Percentiles rank a stretch among this genome's conserved stretches.
These are phyloP conservation scores for Tenebrio molitor DNA, from an alignment of 1,140 invertebrate species.

Conservation along the genomic window DNA sequence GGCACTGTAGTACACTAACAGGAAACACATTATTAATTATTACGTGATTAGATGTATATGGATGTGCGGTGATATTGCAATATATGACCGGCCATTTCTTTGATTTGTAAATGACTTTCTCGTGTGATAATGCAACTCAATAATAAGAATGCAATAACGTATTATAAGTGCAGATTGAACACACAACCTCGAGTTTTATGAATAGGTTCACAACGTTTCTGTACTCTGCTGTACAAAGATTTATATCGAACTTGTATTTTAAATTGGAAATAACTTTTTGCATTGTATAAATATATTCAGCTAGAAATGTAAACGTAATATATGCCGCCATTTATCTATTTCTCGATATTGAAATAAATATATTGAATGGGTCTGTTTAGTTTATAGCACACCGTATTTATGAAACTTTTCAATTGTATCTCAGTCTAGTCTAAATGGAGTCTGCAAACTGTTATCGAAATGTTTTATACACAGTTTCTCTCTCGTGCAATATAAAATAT, in stretches of 20 bases:
- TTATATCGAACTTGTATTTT: slow-evolving; percentile 50
- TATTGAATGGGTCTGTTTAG: slow-evolving; percentile 56
- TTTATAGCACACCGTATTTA: slow-evolving; percentile 54
- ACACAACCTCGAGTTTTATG: slow-evolving; percentile 37
- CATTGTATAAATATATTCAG: slow-evolving; percentile 48
- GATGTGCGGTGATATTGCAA: slow-evolving; percentile 3
- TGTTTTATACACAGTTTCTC: slow-evolving; percentile 47
- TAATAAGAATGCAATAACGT: slow-evolving; percentile 41
- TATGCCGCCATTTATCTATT: slow-evolving; percentile 54
- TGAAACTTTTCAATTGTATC: slow-evolving; percentile 58
- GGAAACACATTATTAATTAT: slow-evolving; percentile 7
- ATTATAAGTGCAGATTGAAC: slow-evolving; percentile 41
- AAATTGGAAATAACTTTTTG: slow-evolving; percentile 53
- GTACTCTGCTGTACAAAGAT: slow-evolving; percentile 35
- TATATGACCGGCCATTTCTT: slow-evolving; percentile 21
- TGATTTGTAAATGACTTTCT: slow-evolving; percentile 41
- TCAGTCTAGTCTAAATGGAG: slow-evolving; percentile 52
- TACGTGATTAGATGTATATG: slow-evolving; percentile 10
- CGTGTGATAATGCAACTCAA: slow-evolving; percentile 37
- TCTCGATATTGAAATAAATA: slow-evolving; percentile 57
- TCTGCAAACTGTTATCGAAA: slow-evolving; percentile 55
- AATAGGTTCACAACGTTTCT: slow-evolving; percentile 42
- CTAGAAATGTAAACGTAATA: slow-evolving; percentile 55
- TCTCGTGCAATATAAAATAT: slow-evolving; percentile 41
- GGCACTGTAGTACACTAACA: background rate